Evolutionary conservation across 1,140 invertebrate genomes (phyloP).

Genomic region (Calephelis nemesis): DNA sequence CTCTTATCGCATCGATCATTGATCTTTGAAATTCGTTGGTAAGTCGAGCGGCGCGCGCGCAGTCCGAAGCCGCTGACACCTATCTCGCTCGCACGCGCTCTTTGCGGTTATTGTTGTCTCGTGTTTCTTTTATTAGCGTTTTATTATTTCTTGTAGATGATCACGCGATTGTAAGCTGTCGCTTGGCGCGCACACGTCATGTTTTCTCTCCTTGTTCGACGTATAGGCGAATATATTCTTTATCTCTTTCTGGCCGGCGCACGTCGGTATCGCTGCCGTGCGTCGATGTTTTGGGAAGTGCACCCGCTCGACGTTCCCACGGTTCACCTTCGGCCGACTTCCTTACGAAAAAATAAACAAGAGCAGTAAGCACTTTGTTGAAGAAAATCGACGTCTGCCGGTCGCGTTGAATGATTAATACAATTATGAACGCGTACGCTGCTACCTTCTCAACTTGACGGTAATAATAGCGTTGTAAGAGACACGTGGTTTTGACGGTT

Average conservation of each 20-base stretch:
- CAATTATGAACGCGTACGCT: conserved; percentile 74
- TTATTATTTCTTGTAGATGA: conserved; percentile 79
- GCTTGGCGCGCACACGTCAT: conserved; percentile 74
- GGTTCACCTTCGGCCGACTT: conserved; percentile 76
- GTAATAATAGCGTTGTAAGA: conserved; percentile 73
- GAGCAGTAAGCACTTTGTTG: conserved; percentile 71
- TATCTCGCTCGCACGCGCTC: conserved; percentile 56
- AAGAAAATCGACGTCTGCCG: conserved; percentile 78
- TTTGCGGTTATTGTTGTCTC: conserved; percentile 63
- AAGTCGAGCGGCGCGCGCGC: conserved; percentile 68
- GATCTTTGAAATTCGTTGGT: conserved; percentile 77
- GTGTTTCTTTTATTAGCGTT: conserved; percentile 77
- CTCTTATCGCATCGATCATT: conserved; percentile 76
- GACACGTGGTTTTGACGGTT: conserved; percentile 55
- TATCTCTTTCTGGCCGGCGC: conserved; percentile 58
- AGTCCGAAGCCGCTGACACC: conserved; percentile 43
- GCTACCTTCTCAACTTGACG: conserved; percentile 59
- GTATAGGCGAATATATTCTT: conserved; percentile 28
- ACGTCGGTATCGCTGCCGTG: conserved; percentile 72
- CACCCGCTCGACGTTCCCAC: conserved; percentile 77
- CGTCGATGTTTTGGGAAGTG: conserved; percentile 79
- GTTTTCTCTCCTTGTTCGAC: conserved; percentile 43
- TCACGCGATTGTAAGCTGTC: conserved; percentile 78
- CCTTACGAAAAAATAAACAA: conserved; percentile 79
- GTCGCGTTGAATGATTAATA: conserved; percentile 77